These are phyloP conservation scores for Conus canariensis DNA, from an alignment of 2,888 invertebrate species.

Conservation along the genomic window DNA sequence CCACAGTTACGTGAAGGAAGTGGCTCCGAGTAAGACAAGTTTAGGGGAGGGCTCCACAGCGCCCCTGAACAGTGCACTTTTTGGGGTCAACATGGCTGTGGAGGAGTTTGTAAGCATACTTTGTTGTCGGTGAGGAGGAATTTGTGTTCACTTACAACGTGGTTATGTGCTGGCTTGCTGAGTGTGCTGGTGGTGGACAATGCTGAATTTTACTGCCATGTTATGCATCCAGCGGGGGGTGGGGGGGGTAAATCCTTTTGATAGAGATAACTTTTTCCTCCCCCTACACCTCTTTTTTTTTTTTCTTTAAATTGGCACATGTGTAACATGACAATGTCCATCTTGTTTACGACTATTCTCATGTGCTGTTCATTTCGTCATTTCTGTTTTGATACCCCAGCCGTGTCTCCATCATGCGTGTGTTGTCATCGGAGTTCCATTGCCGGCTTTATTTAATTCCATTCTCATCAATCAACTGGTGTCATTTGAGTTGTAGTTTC, in stretches of 20 bases:
- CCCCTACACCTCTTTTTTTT: neutral
- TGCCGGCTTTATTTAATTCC: neutral
- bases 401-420: neutral
- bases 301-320: neutral
- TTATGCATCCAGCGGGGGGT: slow-evolving; percentile 11
- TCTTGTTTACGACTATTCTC: neutral
- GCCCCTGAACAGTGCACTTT: neutral
- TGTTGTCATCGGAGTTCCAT: neutral
- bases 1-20: no score
- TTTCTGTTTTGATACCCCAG: neutral
- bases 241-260: neutral
- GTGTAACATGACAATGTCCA: neutral
- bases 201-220: slow-evolving; percentile 29
- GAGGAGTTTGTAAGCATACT: neutral
- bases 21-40: no score
- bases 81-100: neutral
- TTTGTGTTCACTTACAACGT: neutral
- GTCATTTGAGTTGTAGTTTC: neutral
- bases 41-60: neutral
- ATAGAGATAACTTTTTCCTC: neutral
- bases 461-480: neutral
- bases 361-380: neutral
- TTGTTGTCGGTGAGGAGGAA: neutral
- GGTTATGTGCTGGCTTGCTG: neutral
- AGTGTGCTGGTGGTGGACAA: neutral